Evolutionary conservation across 2,797 vertebrate species (phyloP), one percentile per base, ranked within the genome.

Genomic region (Hippoglossus hippoglossus): DNA sequence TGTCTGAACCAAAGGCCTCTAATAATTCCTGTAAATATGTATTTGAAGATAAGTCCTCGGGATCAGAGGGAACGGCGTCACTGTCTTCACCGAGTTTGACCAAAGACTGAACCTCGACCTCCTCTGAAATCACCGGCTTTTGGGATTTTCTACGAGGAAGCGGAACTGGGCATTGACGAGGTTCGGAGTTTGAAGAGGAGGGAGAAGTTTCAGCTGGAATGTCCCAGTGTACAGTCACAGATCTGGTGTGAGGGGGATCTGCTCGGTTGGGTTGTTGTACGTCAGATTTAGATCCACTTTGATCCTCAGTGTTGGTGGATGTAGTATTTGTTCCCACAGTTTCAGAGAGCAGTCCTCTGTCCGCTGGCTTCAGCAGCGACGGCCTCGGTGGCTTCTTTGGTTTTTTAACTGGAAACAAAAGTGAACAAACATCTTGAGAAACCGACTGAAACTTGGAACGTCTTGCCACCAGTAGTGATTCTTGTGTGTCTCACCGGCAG

Each of bases 81-180:
- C 54, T 69, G 31, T 62, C 54, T 61, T 93, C 84, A 75, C 74
- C 18, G 1, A 93, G 21, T 51, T 60, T 49, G 16, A 94, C 80
- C 57, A 93, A 81, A 24, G 86, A 82, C 47, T 92, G 85, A 74
- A 77, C 75, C 82, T 93, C 88, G 63, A 67, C 84, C 68, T 94
- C 91, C 80, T 90, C 93, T 88, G 82, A 64, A 49, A 89, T 26
- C n/a, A 87, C 79, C 83, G 91, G 95, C 78, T 95, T 94, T 89
- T 87, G 91, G 75, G 82, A 73, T 93, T 96, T 98, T 59, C 93
- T 95, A 79, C 96, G 96, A 85, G 97, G 97, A 73, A 90, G 96
- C 83, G 97, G 96, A 81, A 96, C 91, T 9, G 97, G 98, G 51
- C 82, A 91, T 89, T 82, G 86, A 61, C 62, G 89, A 79, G 65